Base-by-base conservation (phyloP, 2,797 vertebrate genomes). In the Salarias fasciatus region DNA sequence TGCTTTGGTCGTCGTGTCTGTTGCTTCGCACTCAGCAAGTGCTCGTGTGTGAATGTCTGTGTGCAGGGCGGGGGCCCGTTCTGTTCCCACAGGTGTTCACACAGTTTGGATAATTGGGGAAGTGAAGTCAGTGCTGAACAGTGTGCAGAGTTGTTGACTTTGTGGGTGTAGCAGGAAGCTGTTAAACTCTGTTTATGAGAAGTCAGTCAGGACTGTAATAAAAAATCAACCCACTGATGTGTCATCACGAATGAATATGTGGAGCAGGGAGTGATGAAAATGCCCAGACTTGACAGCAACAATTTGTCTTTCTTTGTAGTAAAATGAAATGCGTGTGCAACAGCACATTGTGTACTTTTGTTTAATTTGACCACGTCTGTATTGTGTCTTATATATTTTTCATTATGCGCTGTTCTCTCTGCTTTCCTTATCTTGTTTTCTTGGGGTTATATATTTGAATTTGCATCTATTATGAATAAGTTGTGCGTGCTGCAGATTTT, bases 391-490 rank as follows among this genome's bases (percentile, higher is more conserved):
- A 36, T 24, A 5, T 3, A 1, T 43, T 53, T 45, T 45, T 14
- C 2, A 13, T 38, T 48, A 13, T 38, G 12, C 6, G 0, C 12
- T 37, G 13, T n/a, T 12, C 11, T 13, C 10, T 46, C 29, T 5
- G 18, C 18, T 24, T 24, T 1, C n/a, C 9, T 47, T n/a, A 6
- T 4, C 37, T 57, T 63, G 33, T 54, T 72, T 66, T 69, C 44
- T 59, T 1, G 4, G 11, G 15, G 24, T 60, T 72, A 46, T 38
- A 10, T 53, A 33, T 65, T 54, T 14, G 65, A 72, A 73, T 66
- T 57, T 41, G 2, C 36, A 56, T 70, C 36, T 30, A n/a, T 72
- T 41, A 69, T 86, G 55, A 69, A 75, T 65, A 62, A 65, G 36
- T 49, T 59, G 53, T 45, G 54, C 55, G 41, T 59, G 28, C 62